Percentiles rank a stretch among this genome's conserved stretches.
Conservation (phyloP, 1,140 invertebrate genomes). For the Trypoxylus dichotomus region DNA sequence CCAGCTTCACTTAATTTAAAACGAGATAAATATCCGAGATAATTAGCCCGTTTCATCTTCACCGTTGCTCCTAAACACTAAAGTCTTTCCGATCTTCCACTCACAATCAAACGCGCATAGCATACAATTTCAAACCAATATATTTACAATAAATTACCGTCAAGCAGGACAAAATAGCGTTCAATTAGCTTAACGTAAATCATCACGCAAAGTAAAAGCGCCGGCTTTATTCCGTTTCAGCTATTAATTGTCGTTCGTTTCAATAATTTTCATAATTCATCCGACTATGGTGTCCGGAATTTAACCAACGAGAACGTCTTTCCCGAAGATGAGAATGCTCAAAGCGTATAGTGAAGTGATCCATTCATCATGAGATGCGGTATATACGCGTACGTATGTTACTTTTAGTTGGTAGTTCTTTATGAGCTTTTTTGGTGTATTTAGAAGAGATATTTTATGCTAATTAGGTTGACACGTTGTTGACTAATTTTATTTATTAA, state of each 20-base stretch:
- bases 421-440: neutral
- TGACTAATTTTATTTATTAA: neutral
- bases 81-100: too few relatives aligned
- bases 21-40: neutral
- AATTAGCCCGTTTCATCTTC: neutral
- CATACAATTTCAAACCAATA: neutral
- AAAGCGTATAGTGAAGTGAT: neutral
- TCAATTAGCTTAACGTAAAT: neutral
- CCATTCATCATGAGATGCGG: neutral
- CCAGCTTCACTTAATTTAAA: neutral
- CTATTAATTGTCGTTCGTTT: neutral
- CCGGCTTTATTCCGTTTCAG: neutral
- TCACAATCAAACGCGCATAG: too few relatives aligned
- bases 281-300: neutral
- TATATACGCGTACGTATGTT: neutral
- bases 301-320: neutral
- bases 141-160: neutral
- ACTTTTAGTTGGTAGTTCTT: neutral
- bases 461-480: neutral
- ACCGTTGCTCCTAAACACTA: neutral
- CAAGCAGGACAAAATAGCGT: neutral
- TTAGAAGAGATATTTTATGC: neutral
- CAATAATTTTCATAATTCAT: neutral
- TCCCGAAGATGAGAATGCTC: neutral
- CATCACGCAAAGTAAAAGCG: neutral